Base-by-base conservation (phyloP, 1,140 invertebrate species). In the Conus ventricosus region DNA sequence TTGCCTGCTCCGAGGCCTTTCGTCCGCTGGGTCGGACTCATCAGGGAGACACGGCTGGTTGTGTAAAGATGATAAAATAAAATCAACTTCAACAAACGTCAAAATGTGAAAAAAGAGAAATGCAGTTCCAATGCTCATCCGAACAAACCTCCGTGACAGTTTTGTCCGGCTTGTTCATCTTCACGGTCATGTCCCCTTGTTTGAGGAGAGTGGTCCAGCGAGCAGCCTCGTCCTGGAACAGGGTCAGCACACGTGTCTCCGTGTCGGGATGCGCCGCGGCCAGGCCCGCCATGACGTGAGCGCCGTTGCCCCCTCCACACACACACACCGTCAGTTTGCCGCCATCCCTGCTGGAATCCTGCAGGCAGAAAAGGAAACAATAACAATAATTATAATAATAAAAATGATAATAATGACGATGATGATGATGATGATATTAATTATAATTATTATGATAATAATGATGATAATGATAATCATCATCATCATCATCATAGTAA, bases 241-340 rank as follows among this genome's bases (percentile, higher is more conserved):
- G 84, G 27, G 90, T 90, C 57, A 94, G 85, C 51, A 94, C 92
- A 17, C 91, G 87, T 6, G 92, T 89, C 55, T 93, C 92, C 6
- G 92, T 88, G 39, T 92, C 90, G 15, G 87, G 53, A 23, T 90
- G 89, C 25, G 90, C 89, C 6, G 94, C 89, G 2, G 94, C 91
- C 15, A 92, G 89, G 13, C 93, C 94, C 0, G 92, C 92, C 51
- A 93, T 60, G 0, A 90, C 90, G 76, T 94, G 94, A 4, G 94
- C 93, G 17, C 91, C 92, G 85, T 92, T 93, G 4, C 92, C 93
- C 6, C 92, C 93, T 11, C 94, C 94, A 86, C 93, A 93, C 2
- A 94, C 88, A 2, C 92, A 71, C 76, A 91, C 85, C 39, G 84
- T 90, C 20, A 91, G 67, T 63, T 71, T 71, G 80, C 39, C 53